Evolutionary conservation across 1,140 invertebrate species (phyloP), one percentile per base, ranked within the genome.

Genomic region (Drosophila bocki): DNA sequence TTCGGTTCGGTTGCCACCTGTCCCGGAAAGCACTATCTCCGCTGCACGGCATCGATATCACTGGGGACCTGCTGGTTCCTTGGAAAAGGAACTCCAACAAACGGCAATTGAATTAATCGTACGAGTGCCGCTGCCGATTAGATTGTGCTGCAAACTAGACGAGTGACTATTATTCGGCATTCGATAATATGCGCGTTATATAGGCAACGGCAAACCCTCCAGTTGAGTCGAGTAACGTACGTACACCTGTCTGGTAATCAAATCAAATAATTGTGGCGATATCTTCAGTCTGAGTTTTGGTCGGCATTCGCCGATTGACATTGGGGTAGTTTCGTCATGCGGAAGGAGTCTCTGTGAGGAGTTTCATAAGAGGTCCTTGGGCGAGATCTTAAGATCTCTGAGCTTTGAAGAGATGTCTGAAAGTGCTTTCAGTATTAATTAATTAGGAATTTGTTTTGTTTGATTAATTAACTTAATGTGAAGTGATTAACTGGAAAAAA

Each of bases 181-280:
- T 44, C 53, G 67, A 65, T 69, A 58, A 50, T 59, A 71, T 72
- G 69, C 45, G 53, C 53, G 41, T n/a, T 42, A 56, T 51, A 50
- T 59, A 51, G 67, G n/a, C 67, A 17, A 19, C 44, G 68, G n/a
- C 48, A 12, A 19, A 35, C 44, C 41, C 67, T 37, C 39, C 37
- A 33, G 19, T 42, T 35, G 9, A 48, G 6, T 68, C 60, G 19
- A 12, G 19, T 33, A 59, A 59, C 45, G 68, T 72, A 51, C 45
- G 69, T 72, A 72, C 69, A 72, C 69, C 69, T 72, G 69, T 60
- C 69, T 59, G 69, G 67, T 72, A 51, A 60, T 51, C 67, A 54
- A 54, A 54, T 39, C 53, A 37, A 54, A 54, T 41, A 17, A 37
- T 60, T 35, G 39, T 17, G 22, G 26, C 19, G 45, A 53, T 67